phyloP scores from a whole-genome alignment of 2,797 vertebrate genomes.

The Notamacropus eugenii region DNA sequence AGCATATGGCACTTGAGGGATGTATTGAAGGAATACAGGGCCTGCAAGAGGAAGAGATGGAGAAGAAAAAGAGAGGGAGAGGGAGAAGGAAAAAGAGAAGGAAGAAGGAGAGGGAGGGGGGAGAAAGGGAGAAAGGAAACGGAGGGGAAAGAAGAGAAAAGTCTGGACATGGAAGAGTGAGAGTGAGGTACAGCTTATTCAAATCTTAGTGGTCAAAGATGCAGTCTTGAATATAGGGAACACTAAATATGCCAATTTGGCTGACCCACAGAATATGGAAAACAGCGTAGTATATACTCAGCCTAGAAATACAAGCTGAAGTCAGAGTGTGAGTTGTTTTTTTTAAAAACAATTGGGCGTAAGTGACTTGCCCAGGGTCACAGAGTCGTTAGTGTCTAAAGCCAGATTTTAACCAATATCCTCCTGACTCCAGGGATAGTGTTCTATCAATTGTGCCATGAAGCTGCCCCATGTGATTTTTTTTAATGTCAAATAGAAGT shows the following conservation, averaged over 20 bases:
- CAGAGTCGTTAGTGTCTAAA: not conserved
- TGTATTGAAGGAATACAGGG: no score
- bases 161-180: not conserved
- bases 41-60: no score
- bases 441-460: no score
- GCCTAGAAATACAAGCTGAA: not conserved
- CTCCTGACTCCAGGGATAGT: not conserved
- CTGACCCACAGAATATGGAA: not conserved
- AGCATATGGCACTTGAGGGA: no score
- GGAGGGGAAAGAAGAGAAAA: not conserved
- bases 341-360: not conserved
- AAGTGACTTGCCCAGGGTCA: not conserved
- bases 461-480: no score
- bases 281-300: not conserved
- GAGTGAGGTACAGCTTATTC: not conserved
- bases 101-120: not conserved
- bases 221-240: not conserved
- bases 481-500: no score
- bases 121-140: no score
- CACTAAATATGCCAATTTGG: not conserved
- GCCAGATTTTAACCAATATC: not conserved
- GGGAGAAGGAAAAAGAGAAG: no score
- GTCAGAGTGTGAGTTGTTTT: not conserved
- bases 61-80: not conserved
- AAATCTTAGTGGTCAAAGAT: not conserved